Conservation (phyloP, 1,140 invertebrate genomes). For the Trichogramma pretiosum region DNA sequence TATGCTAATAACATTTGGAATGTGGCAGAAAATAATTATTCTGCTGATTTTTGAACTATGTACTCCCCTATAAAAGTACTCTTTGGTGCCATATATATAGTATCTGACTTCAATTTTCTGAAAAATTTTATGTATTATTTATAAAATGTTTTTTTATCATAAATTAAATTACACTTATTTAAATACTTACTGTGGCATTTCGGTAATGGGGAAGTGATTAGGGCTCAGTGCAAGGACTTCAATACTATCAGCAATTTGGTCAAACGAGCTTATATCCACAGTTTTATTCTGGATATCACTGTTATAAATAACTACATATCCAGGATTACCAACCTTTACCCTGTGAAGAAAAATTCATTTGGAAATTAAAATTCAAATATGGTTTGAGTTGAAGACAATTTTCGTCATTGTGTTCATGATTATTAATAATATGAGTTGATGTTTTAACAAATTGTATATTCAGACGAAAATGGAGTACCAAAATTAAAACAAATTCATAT, state of each 20-base stretch:
- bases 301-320: slow-evolving; percentile 58
- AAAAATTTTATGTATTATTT: slow-evolving; percentile 14
- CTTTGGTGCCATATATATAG: slow-evolving; percentile 30
- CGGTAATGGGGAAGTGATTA: no score
- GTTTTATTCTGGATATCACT: slow-evolving; percentile 39
- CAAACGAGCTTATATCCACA: slow-evolving; percentile 44
- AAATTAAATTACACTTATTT: neutral
- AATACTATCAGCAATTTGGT: slow-evolving; percentile 47
- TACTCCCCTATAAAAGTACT: no score
- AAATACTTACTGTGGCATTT: no score
- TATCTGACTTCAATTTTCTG: slow-evolving; percentile 31
- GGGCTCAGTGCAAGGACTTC: slow-evolving; percentile 48
- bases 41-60: no score
- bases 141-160: neutral
- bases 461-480: no score
- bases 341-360: slow-evolving; percentile 35
- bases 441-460: no score
- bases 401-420: no score
- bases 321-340: slow-evolving; percentile 60
- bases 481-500: no score
- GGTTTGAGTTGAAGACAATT: no score
- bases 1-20: no score
- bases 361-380: neutral
- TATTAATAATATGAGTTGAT: no score
- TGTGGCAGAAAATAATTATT: no score